Conservation (phyloP, 2,888 invertebrate genomes). For the Oscheius sp. region DNA sequence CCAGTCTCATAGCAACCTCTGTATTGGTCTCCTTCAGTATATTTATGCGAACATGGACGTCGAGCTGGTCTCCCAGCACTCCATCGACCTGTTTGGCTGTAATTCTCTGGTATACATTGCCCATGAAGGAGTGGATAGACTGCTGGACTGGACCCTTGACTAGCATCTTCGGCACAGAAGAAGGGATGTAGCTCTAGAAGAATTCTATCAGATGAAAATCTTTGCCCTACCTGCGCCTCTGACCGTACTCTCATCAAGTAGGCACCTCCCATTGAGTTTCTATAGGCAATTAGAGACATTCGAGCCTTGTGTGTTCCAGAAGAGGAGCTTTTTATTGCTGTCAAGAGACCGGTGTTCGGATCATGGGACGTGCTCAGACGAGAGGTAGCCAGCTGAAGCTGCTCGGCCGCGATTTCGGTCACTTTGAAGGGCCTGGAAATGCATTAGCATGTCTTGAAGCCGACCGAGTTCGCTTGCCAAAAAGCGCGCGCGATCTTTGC, state of each 20-base stretch:
- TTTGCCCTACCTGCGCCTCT: not conserved
- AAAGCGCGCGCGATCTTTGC: no score
- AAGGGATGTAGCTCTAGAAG: conserved; percentile 26
- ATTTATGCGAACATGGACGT: conserved; percentile 48
- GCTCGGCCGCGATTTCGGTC: conserved; percentile 1
- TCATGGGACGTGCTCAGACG: conserved; percentile 22
- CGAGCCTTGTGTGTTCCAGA: not conserved
- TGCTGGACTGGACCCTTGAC: conserved; percentile 44
- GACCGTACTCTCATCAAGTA: conserved; percentile 49
- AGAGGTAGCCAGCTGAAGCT: conserved; percentile 18
- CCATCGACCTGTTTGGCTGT: conserved; percentile 45
- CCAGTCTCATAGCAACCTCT: conserved; percentile 48
- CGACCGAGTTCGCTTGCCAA: no score
- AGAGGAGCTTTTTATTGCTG: not conserved
- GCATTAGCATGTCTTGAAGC: not conserved
- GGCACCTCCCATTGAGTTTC: conserved; percentile 51
- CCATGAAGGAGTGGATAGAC: conserved; percentile 38
- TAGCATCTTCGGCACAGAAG: conserved; percentile 36
- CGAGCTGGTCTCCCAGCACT: conserved; percentile 43
- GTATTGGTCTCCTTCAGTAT: conserved; percentile 46
- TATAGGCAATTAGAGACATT: conserved; percentile 25
- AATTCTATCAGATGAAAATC: not conserved
- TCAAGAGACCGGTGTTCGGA: conserved; percentile 26
- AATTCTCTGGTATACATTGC: conserved; percentile 40
- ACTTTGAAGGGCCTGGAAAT: conserved; percentile 11